phyloP scores from a whole-genome alignment of 2,797 vertebrate species.

The Sternarchorhynchus goeldii region DNA sequence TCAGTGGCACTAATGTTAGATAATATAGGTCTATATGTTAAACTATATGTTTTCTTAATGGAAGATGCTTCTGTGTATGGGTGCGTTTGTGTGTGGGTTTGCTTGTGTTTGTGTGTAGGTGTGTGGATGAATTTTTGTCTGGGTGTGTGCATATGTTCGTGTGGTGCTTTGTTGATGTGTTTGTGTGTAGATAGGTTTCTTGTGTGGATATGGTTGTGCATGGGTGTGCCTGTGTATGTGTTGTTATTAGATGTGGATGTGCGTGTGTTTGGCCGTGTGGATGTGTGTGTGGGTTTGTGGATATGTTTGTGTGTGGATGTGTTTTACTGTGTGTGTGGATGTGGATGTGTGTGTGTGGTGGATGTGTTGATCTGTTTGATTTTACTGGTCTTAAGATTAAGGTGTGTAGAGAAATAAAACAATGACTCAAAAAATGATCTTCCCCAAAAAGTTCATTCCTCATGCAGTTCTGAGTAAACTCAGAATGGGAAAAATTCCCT shows the following conservation, averaged over 20 bases:
- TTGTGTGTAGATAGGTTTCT: too few relatives aligned
- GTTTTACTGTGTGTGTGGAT: too few relatives aligned
- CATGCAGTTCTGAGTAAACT: conserved; percentile 3
- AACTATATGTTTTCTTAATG: conserved; percentile 4
- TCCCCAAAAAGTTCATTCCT: neutral
- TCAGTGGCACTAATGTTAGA: conserved; percentile 24
- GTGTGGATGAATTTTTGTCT: neutral
- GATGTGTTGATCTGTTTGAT: neutral
- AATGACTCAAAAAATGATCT: neutral
- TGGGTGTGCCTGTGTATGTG: neutral
- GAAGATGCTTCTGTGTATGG: too few relatives aligned
- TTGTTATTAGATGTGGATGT: too few relatives aligned
- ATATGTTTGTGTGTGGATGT: neutral
- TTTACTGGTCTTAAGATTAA: too few relatives aligned
- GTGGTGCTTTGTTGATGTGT: too few relatives aligned
- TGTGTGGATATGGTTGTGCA: neutral
- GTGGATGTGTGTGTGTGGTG: neutral
- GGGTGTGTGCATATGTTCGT: neutral
- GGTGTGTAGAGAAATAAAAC: conserved; percentile 17
- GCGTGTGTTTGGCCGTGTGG: too few relatives aligned
- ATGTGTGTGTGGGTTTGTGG: neutral
- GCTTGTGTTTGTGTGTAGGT: neutral
- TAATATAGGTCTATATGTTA: neutral
- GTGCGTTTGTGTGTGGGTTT: too few relatives aligned
- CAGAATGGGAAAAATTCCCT: neutral